These are phyloP conservation scores for Mellilla xanthometata DNA, from an alignment of 2,888 invertebrate genomes.

Conservation along the genomic window DNA sequence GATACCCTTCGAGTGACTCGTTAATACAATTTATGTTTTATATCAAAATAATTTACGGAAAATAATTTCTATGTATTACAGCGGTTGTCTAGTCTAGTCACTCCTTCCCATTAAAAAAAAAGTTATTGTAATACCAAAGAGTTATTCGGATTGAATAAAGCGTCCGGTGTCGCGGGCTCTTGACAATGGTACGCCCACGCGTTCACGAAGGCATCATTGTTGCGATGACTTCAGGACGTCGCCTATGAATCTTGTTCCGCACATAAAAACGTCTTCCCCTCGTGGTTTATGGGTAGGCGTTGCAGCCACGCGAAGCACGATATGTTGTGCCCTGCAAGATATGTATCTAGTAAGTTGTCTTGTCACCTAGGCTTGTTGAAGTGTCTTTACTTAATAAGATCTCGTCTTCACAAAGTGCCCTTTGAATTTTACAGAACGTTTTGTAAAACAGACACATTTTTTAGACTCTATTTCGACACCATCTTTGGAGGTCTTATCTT, in stretches of 20 bases:
- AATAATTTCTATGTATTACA: no score
- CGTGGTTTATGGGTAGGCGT: slow-evolving; percentile 30
- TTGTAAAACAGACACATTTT: no score
- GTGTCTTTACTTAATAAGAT: no score
- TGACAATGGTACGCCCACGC: slow-evolving; percentile 30
- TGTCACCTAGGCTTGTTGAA: background rate
- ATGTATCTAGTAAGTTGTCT: slow-evolving; percentile 3
- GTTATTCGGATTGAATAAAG: slow-evolving; percentile 14
- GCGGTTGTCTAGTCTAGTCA: no score
- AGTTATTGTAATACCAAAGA: slow-evolving; percentile 1
- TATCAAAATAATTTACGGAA: no score
- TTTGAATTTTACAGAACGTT: no score
- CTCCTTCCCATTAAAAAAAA: background rate
- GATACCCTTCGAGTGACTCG: no score
- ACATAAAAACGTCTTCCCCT: slow-evolving; percentile 31
- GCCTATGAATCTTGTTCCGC: slow-evolving; percentile 32
- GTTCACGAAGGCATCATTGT: slow-evolving; percentile 25
- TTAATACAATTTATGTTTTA: no score
- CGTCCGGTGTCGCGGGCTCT: background rate
- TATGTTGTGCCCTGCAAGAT: background rate
- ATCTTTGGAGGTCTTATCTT: no score
- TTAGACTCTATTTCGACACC: no score
- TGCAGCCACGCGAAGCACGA: slow-evolving; percentile 1
- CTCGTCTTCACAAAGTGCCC: no score
- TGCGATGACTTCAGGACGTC: slow-evolving; percentile 22